Percentiles rank a stretch among this genome's conserved stretches.
These are phyloP conservation scores for Clarias laeviceps DNA, from an alignment of 2,797 vertebrate species.

Conservation along the genomic window DNA sequence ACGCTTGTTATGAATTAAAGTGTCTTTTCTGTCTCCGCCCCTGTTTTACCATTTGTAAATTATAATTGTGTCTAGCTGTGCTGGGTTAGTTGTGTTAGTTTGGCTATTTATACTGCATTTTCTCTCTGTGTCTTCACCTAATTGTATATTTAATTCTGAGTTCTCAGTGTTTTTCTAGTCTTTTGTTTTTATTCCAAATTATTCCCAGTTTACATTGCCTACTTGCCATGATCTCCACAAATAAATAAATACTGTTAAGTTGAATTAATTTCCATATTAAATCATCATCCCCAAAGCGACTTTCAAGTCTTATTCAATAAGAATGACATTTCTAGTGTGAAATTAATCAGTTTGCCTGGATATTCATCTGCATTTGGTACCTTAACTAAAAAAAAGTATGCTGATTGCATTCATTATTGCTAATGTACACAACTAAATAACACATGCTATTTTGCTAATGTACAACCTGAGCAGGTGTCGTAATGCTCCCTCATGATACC, in stretches of 20 bases:
- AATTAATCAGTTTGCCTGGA: too few relatives aligned
- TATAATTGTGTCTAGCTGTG: background rate
- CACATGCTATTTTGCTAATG: too few relatives aligned
- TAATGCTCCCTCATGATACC: too few relatives aligned
- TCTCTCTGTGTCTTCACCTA: background rate
- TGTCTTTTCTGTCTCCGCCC: background rate
- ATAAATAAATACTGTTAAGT: background rate
- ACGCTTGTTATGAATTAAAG: too few relatives aligned
- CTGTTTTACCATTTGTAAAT: background rate
- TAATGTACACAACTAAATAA: too few relatives aligned
- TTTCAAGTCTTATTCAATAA: background rate
- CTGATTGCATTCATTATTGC: too few relatives aligned
- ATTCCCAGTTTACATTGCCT: background rate
- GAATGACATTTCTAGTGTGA: too few relatives aligned
- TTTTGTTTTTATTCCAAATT: background rate
- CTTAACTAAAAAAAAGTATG: too few relatives aligned
- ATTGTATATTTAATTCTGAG: background rate
- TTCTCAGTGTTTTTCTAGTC: background rate
- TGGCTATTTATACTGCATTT: background rate
- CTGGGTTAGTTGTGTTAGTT: background rate
- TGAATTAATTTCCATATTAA: background rate
- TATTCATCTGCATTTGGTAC: too few relatives aligned
- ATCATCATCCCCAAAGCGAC: background rate
- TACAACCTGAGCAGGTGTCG: too few relatives aligned
- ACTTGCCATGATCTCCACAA: background rate